phyloP scores from a whole-genome alignment of 2,888 invertebrate genomes.

The Drosophila anomalata region DNA sequence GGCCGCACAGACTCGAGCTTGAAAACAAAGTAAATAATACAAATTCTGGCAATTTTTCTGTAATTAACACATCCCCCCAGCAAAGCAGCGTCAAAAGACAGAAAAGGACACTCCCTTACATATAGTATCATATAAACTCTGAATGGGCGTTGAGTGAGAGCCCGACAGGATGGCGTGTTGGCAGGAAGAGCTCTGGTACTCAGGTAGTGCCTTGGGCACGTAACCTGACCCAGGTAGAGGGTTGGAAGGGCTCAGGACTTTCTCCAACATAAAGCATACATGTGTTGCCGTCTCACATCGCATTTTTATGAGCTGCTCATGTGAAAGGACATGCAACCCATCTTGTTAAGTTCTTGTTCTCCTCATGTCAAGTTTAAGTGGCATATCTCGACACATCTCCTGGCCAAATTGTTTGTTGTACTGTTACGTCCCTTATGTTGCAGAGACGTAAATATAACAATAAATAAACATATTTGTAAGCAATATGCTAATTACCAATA shows the following conservation, averaged over 20 bases:
- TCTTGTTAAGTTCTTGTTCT: conserved; percentile 31
- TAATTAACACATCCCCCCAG: conserved; percentile 72
- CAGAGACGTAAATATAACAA: neutral
- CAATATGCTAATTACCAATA: neutral
- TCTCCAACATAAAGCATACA: conserved; percentile 66
- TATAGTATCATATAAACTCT: conserved; percentile 36
- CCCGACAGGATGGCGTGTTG: conserved; percentile 70
- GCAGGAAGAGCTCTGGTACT: conserved; percentile 13
- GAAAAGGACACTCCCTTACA: conserved; percentile 19
- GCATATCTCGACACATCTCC: conserved; percentile 39
- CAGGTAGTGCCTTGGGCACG: conserved; percentile 53
- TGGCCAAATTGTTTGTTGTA: conserved; percentile 1
- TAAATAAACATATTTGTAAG: neutral
- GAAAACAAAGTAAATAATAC: conserved; percentile 79
- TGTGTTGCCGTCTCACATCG: conserved; percentile 73
- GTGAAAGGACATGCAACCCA: conserved; percentile 58
- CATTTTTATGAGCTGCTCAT: conserved; percentile 70
- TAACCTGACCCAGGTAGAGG: conserved; percentile 42
- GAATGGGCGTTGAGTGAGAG: conserved; percentile 60
- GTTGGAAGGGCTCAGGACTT: conserved; percentile 12
- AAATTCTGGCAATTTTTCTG: conserved; percentile 79
- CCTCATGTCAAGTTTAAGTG: conserved; percentile 62
- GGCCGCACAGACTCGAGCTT: conserved; percentile 61
- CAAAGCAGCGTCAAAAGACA: conserved; percentile 9
- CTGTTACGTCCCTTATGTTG: conserved; percentile 3